A percentile compares a stretch with the other conserved stretches of the same genome.
Evolutionary conservation across 2,888 invertebrate species (phyloP).

Genomic region (Drosophila suboccidentalis): DNA sequence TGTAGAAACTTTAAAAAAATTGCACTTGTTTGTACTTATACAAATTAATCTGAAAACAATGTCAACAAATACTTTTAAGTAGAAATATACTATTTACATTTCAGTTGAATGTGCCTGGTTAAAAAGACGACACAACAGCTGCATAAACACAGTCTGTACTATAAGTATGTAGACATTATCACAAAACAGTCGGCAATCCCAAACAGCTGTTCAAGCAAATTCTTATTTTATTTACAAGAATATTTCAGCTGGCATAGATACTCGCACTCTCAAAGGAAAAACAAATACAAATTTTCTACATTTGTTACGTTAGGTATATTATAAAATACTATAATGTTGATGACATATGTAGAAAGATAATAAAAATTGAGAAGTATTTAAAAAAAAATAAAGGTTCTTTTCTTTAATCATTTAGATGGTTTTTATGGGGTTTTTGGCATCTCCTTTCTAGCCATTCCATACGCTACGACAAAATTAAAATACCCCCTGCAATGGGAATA

Average conservation of each 20-base stretch:
- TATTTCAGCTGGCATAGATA: constrained; percentile 13
- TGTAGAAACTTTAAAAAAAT: too few species aligned
- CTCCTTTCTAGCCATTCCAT: not conserved
- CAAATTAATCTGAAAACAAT: not conserved
- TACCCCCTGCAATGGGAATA: constrained; percentile 1
- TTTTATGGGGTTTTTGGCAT: constrained; percentile 1
- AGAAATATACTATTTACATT: not conserved
- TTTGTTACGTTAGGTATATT: not conserved
- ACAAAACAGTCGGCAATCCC: not conserved
- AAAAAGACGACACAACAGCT: constrained; percentile 15
- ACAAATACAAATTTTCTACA: too few species aligned
- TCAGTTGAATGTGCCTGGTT: not conserved
- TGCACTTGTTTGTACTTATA: not conserved
- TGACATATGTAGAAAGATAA: not conserved
- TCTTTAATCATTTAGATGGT: too few species aligned
- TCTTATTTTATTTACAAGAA: constrained; percentile 3
- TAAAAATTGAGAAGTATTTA: too few species aligned
- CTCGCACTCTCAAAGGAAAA: not conserved
- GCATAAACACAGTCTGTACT: constrained; percentile 15
- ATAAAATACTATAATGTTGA: not conserved
- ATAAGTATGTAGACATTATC: not conserved
- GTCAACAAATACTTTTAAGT: not conserved
- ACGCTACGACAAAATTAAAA: constrained; percentile 6
- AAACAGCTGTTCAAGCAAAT: constrained; percentile 25
- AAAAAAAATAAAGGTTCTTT: too few species aligned